A percentile compares a stretch with the other conserved stretches of the same genome.
Conservation (phyloP, 2,113 vertebrate genomes). For the Caracal caracal region DNA sequence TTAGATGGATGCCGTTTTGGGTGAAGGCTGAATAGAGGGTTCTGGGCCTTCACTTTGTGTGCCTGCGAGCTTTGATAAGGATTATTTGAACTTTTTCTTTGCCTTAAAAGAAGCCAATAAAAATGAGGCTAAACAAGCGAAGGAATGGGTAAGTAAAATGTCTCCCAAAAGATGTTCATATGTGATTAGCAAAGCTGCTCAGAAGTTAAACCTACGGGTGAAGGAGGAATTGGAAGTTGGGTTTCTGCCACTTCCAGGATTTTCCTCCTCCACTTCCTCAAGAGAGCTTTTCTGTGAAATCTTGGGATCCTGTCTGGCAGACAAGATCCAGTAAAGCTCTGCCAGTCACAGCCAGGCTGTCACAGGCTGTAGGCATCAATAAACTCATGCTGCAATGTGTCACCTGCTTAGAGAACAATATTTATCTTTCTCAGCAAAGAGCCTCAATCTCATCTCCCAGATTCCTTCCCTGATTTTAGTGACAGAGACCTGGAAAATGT, state of each 20-base stretch:
- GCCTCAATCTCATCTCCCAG: background rate
- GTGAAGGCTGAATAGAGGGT: background rate
- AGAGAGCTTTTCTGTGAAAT: background rate
- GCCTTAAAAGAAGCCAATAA: background rate
- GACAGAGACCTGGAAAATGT: background rate
- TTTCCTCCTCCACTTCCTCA: slow-evolving; percentile 32
- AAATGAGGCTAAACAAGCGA: background rate
- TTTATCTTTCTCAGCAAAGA: slow-evolving; percentile 1
- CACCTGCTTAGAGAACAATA: background rate
- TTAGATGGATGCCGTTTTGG: background rate
- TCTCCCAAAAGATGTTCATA: background rate
- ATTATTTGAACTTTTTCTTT: background rate
- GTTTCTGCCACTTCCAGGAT: background rate
- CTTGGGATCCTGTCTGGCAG: background rate
- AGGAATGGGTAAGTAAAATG: background rate
- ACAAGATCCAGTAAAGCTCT: rapidly evolving
- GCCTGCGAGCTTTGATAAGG: background rate
- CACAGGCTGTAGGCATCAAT: background rate
- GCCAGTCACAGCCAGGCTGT: background rate
- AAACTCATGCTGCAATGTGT: background rate
- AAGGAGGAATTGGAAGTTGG: background rate
- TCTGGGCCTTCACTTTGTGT: background rate
- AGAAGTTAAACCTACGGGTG: rapidly evolving
- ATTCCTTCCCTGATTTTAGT: background rate
- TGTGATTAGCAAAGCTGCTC: background rate